Base-by-base conservation (phyloP, 2,113 vertebrate genomes). In the Hippopotamus amphibius region DNA sequence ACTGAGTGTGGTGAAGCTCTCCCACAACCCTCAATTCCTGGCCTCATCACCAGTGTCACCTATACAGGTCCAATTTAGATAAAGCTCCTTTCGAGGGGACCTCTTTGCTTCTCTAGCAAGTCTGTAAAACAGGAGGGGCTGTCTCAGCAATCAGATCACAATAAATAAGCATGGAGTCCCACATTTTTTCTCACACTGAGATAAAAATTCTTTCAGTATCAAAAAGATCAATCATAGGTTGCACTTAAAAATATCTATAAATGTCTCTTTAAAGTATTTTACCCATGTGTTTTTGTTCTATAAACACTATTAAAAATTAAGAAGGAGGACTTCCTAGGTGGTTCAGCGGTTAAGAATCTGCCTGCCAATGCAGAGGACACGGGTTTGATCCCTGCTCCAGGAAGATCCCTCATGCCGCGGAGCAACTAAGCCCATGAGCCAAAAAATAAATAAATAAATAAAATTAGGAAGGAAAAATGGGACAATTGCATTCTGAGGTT, bases 241-340 rank as follows among this genome's bases (percentile, higher is more conserved):
- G 22, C 22, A 46, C 69, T 97, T 93, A n/a, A 87, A 92, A 95
- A 74, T 94, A 92, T 83, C 80, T 74, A 83, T 63, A 95, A 83
- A 79, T 66, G 55, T 65, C 91, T 97, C 85, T 81, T 92, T 81
- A 92, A 97, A 90, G 95, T 95, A 82, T 48, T 74, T 81, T 72
- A 17, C 63, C 72, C 72, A n/a, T 55, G 48, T 88, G 90, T 93
- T 92, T 90, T n/a, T 90, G 55, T 87, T 81, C 48, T 83, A 87
- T 90, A 87, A 97, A 95, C 68, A 81, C 63, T 61, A 93, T 86
- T 95, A 86, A 93, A 96, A 93, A 89, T 95, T 72, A 82, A 85
- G 55, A 81, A 95, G 55, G 50, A 5, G 37, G 37, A 37, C 37
- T 37, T 37, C 37, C 37, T 37, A 37, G 37, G 37, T 37, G 37